Percentiles rank a stretch among this genome's conserved stretches.
Evolutionary conservation across 1,140 invertebrate genomes (phyloP).

Genomic region (Drosophila biarmipes): DNA sequence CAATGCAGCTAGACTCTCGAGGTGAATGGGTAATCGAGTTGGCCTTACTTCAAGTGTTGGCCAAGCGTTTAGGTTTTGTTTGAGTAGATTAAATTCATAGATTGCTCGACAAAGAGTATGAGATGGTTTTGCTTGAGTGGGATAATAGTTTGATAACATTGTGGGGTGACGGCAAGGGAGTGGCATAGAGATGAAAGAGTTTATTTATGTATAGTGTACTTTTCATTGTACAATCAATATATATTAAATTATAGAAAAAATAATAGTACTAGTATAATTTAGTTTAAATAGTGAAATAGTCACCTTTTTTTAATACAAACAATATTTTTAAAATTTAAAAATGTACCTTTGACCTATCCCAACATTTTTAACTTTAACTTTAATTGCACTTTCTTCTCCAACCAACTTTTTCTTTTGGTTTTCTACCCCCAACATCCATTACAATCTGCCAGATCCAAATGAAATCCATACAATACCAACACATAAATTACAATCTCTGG

Average conservation of each 20-base stretch:
- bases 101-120: conserved; percentile 2
- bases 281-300: too few species aligned
- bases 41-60: conserved; percentile 9
- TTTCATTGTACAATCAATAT: too few species aligned
- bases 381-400: background rate
- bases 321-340: too few species aligned
- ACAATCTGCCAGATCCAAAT: conserved; percentile 16
- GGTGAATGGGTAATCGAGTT: conserved; percentile 26
- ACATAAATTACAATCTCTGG: conserved; percentile 26
- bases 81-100: conserved; percentile 21
- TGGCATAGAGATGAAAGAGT: background rate
- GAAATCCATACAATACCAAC: conserved; percentile 13
- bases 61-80: conserved; percentile 8
- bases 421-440: background rate
- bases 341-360: background rate
- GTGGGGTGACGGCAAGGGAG: background rate
- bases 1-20: conserved; percentile 14
- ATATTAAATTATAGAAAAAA: background rate
- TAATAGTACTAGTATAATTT: too few species aligned
- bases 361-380: background rate
- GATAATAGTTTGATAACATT: conserved; percentile 19
- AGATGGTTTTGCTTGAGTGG: background rate
- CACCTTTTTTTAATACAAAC: too few species aligned
- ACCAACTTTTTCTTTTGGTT: background rate
- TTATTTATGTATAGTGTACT: background rate